Base-by-base conservation (phyloP, 2,797 vertebrate species). In the Pseudopleuronectes americanus region DNA sequence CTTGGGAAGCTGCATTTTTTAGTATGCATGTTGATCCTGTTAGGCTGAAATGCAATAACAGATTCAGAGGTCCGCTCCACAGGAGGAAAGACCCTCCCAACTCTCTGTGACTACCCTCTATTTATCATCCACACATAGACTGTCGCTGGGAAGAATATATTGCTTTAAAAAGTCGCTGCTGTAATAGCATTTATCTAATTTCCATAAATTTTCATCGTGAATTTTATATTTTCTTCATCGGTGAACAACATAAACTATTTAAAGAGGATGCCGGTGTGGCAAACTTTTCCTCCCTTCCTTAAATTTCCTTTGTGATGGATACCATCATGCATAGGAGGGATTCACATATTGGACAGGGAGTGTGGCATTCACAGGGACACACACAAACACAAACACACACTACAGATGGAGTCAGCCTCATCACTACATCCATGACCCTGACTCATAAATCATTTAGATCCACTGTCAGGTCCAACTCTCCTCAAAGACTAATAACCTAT, bases 191-290 rank as follows among this genome's bases (percentile, higher is more conserved):
- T 94, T 92, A 94, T 94, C 88, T 91, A 92, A 95, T 95, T 95
- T 95, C 94, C 94, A 95, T 95, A 95, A 90, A 94, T 95, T 94
- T 94, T 94, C 92, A 93, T 92, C 85, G 86, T 81, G 88, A 94
- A 94, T 95, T 87, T 93, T 91, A 95, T 95, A 92, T 94, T 93
- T 93, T 92, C 89, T 91, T 94, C 93, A 95, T 94, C 89, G 90
- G 90, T 67, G 90, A 94, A 94, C 93, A 94, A 94, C 92, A 91
- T 93, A 92, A 93, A 93, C 93, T 93, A 89, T 93, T 93, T 93
- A 92, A 91, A 89, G 85, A 89, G 89, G 91, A 85, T 88, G 85
- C 90, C 88, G 85, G 86, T 85, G 90, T 91, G 91, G 92, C 91
- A 93, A 94, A 94, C 91, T 94, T 95, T 94, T 91, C 79, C 84